Evolutionary conservation across 2,888 invertebrate species (phyloP), one percentile per base, ranked within the genome.

Genomic region (Andrena bucephala): DNA sequence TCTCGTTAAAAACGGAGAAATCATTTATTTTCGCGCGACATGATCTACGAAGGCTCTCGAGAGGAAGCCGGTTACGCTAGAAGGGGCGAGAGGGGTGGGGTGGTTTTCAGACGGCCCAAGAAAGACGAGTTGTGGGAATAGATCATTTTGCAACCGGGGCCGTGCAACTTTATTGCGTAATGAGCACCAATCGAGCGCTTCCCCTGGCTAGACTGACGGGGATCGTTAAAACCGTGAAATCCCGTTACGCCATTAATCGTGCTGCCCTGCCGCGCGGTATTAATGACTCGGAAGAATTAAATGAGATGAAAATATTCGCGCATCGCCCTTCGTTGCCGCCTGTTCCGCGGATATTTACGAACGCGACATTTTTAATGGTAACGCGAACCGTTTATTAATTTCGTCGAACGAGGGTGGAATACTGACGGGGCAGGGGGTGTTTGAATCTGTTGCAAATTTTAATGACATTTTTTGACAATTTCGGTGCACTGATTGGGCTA

Each of bases 1-100:
- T 87, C 86, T 87, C 85, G 85, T 86, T 86, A 86, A 87, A 86
- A 86, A 80, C 83, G 68, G 73, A 57, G 75, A 80, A 87, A 87
- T 87, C 86, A 73, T 86, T 86, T 85, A 85, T 87, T 87, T 82
- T 72, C 77, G 60, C 67, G 65, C 85, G 87, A 77, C 79, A 75
- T 63, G 82, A 87, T 86, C 85, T 72, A 66, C 76, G 81, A 71
- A 78, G 24, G 70, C 33, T 29, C 71, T 82, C 69, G 65, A 81
- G 67, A 67, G 62, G 67, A 57, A 72, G 62, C 42, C 27, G n/a
- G 42, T 16, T 16, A 42, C 42, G 42, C 42, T 42, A 4, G 42
- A 16, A 42, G 42, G 33, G 33, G 33, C 33, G 24, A 16, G 67
- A 20, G 54, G 29, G 54, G 29, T 4, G 5, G 36, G 65, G 13